Conservation (phyloP, 2,888 invertebrate species). For the Dromius quadrimaculatus region DNA sequence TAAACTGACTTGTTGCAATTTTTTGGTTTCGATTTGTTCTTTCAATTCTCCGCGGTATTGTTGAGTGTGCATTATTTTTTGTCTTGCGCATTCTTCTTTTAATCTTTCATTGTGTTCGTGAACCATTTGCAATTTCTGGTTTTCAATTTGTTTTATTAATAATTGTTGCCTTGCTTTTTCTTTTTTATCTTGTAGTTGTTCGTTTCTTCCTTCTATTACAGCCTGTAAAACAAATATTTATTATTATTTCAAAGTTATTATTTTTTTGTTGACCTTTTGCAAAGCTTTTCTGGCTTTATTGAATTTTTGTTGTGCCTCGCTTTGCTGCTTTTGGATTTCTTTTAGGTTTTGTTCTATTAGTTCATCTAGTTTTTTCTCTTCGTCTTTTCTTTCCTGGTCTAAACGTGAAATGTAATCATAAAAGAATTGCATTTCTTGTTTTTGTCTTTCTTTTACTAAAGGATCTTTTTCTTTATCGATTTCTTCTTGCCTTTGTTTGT, state of each 20-base stretch:
- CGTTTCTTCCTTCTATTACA: neutral
- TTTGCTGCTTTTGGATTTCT: conserved; percentile 60
- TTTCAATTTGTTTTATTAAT: conserved; percentile 62
- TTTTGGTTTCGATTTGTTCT: conserved; percentile 64
- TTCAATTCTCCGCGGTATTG: conserved; percentile 63
- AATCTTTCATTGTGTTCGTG: conserved; percentile 62
- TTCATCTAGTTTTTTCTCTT: conserved; percentile 60
- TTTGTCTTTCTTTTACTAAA: conserved; percentile 57
- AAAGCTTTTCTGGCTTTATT: conserved; percentile 60
- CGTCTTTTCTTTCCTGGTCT: conserved; percentile 60
- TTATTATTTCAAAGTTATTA: conserved; percentile 5
- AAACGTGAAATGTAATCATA: conserved; percentile 61
- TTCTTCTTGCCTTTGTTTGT: conserved; percentile 60
- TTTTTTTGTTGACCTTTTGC: conserved; percentile 57
- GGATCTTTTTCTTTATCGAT: conserved; percentile 60
- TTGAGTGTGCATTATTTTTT: conserved; percentile 58
- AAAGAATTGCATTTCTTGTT: conserved; percentile 61
- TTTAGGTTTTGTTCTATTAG: conserved; percentile 59
- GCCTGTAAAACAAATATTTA: neutral
- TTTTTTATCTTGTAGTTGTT: conserved; percentile 56
- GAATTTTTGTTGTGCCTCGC: conserved; percentile 62
- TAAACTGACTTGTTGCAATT: conserved; percentile 32
- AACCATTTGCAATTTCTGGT: conserved; percentile 60
- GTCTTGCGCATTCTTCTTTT: conserved; percentile 61
- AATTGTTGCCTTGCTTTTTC: conserved; percentile 60